Percentiles rank a stretch among this genome's conserved stretches.
Conservation (phyloP, 2,113 vertebrate genomes). For the Butorides virescens region DNA sequence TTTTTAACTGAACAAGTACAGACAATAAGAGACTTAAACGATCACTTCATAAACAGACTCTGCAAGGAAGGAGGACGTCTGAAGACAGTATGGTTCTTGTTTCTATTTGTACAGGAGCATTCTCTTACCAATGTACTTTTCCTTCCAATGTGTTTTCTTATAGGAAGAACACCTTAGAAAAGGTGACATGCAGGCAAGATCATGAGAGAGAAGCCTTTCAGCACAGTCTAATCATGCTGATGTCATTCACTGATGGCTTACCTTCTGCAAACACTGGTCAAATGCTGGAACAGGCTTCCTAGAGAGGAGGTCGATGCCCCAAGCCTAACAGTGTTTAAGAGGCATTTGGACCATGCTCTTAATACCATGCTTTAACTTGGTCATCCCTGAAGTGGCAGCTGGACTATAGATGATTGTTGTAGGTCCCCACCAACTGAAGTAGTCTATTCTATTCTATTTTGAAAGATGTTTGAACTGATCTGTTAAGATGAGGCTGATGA, state of each 20-base stretch:
- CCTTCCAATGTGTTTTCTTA: neutral
- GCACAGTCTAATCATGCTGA: neutral
- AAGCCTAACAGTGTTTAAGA: neutral
- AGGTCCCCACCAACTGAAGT: neutral
- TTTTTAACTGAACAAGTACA: neutral
- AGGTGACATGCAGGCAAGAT: neutral
- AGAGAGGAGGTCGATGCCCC: neutral
- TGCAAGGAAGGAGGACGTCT: neutral
- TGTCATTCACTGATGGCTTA: neutral
- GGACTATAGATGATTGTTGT: neutral
- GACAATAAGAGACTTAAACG: neutral
- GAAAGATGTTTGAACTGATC: neutral
- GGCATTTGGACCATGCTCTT: neutral
- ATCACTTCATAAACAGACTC: neutral
- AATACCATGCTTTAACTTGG: neutral
- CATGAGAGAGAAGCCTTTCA: neutral
- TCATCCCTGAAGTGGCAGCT: neutral
- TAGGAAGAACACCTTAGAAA: neutral
- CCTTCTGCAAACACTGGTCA: neutral
- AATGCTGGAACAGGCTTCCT: neutral
- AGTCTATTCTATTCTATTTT: neutral
- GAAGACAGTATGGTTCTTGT: neutral
- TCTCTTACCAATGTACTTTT: neutral
- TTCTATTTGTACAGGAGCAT: neutral
- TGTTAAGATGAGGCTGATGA: neutral